phyloP scores from a whole-genome alignment of 64 coral and sea anemone genomes.

The Porites australiensis region DNA sequence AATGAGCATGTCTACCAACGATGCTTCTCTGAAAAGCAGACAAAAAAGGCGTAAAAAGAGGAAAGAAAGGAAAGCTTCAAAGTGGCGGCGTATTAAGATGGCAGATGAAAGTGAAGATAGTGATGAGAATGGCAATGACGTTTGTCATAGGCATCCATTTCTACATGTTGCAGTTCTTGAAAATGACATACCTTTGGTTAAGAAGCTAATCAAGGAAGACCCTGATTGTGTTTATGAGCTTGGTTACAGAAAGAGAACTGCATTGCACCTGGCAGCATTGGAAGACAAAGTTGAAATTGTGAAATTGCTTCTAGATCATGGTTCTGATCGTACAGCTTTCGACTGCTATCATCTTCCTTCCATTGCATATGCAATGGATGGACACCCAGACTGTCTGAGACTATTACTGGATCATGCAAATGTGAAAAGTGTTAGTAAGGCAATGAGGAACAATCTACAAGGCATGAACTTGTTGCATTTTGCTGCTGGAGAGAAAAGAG shows the following conservation, averaged over 20 bases:
- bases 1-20: neutral
- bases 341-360: slow-evolving; percentile 75
- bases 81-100: slow-evolving; percentile 78
- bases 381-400: slow-evolving; percentile 76
- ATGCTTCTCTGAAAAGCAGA: neutral
- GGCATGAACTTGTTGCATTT: slow-evolving; percentile 91
- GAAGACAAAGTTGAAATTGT: slow-evolving; percentile 75
- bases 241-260: slow-evolving; percentile 72
- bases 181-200: slow-evolving; percentile 54
- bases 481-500: slow-evolving; percentile 69
- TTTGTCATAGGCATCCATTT: neutral
- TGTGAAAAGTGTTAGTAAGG: slow-evolving; percentile 65
- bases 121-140: neutral
- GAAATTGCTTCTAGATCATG: slow-evolving; percentile 75
- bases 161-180: slow-evolving; percentile 62
- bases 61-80: slow-evolving; percentile 30
- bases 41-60: slow-evolving; percentile 29
- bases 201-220: slow-evolving; percentile 49
- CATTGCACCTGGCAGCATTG: slow-evolving; percentile 78
- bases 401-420: slow-evolving; percentile 56
- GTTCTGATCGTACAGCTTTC: slow-evolving; percentile 51
- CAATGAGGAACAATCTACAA: slow-evolving; percentile 31
- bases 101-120: slow-evolving; percentile 77
- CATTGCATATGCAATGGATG: slow-evolving; percentile 81
- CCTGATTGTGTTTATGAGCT: slow-evolving; percentile 69